These are phyloP conservation scores for Loriculus beryllinus DNA, from an alignment of 2,797 vertebrate species.

Conservation along the genomic window DNA sequence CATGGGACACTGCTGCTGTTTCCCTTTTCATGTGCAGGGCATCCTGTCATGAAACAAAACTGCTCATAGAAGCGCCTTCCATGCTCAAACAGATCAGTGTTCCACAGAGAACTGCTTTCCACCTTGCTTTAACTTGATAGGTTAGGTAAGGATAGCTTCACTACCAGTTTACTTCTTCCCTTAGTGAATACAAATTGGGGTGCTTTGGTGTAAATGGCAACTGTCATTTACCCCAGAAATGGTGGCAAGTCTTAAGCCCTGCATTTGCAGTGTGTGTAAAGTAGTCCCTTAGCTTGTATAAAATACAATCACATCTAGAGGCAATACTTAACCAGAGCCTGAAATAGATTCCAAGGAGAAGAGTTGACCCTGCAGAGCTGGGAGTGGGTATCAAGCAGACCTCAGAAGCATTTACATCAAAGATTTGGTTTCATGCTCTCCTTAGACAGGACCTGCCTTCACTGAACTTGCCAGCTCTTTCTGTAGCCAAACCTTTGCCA, in stretches of 20 bases:
- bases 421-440: background rate
- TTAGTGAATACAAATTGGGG: background rate
- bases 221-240: background rate
- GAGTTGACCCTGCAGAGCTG: background rate
- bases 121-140: background rate
- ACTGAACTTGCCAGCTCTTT: background rate
- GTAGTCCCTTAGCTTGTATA: background rate
- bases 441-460: background rate
- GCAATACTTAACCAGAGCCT: background rate
- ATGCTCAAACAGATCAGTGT: background rate
- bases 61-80: background rate
- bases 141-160: background rate
- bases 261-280: background rate
- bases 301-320: background rate
- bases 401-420: background rate
- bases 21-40: background rate
- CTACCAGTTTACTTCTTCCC: background rate
- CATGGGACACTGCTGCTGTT: background rate
- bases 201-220: background rate
- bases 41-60: background rate
- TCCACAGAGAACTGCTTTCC: background rate
- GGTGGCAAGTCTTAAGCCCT: background rate
- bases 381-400: background rate
- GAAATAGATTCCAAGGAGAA: background rate
- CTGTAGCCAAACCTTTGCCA: slow-evolving; percentile 13